Evolutionary conservation across 2,797 vertebrate genomes (phyloP).

Genomic region (Xiphorhynchus erythropygius): DNA sequence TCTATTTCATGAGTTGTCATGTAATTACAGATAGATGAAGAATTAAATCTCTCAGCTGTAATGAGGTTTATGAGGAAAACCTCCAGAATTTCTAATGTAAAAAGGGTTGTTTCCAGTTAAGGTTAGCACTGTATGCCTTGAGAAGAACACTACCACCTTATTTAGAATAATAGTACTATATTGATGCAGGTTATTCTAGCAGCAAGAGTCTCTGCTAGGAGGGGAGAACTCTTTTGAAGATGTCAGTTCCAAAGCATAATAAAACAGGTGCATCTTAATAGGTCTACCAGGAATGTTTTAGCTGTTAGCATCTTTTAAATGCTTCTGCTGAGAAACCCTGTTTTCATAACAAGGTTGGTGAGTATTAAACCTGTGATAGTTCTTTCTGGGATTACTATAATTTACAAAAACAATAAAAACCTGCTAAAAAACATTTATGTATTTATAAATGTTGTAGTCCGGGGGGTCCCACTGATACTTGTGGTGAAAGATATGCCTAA

Average conservation of each 20-base stretch:
- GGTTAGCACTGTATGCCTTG: background rate
- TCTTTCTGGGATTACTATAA: constrained; percentile 78
- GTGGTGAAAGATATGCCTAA: constrained; percentile 88
- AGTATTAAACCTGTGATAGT: constrained; percentile 80
- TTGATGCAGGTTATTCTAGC: constrained; percentile 35
- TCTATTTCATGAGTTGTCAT: constrained; percentile 42
- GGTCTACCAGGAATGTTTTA: constrained; percentile 79
- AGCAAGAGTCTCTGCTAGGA: constrained; percentile 26
- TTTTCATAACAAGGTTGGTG: constrained; percentile 81
- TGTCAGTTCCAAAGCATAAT: constrained; percentile 68
- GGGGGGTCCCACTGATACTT: constrained; percentile 91
- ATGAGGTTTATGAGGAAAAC: constrained; percentile 8
- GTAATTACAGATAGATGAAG: constrained; percentile 56
- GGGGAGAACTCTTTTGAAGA: constrained; percentile 52
- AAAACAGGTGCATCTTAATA: constrained; percentile 83
- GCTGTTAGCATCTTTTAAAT: constrained; percentile 79
- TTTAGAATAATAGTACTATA: constrained; percentile 28
- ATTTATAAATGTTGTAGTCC: constrained; percentile 91
- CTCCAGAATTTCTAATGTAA: constrained; percentile 7
- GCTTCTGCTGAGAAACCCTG: constrained; percentile 78
- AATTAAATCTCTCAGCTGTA: constrained; percentile 28
- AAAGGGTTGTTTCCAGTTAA: background rate
- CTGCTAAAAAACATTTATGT: constrained; percentile 89
- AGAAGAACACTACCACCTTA: background rate
- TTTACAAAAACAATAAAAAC: constrained; percentile 79